These are phyloP conservation scores for Sebastes schlegelii DNA, from an alignment of 2,113 vertebrate species.

Conservation along the genomic window DNA sequence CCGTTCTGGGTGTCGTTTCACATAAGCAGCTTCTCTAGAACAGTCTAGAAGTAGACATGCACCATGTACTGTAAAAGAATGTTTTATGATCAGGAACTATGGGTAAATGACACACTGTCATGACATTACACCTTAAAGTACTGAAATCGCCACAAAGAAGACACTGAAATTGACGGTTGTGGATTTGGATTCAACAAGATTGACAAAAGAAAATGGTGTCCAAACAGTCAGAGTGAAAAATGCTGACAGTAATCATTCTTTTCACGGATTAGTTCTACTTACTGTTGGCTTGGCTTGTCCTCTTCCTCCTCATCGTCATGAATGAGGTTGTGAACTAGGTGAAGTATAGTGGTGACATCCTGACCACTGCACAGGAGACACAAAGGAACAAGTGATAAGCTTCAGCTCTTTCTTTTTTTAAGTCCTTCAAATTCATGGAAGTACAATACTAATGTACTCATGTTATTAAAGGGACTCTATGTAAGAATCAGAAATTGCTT, in stretches of 20 bases:
- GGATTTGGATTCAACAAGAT: not conserved
- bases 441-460: too few relatives aligned
- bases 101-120: too few relatives aligned
- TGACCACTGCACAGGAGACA: conserved; percentile 87
- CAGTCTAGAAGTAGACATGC: too few relatives aligned
- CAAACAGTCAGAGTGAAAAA: not conserved
- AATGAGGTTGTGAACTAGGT: conserved; percentile 94
- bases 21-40: not conserved
- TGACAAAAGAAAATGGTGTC: not conserved
- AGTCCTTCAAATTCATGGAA: not conserved
- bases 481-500: too few relatives aligned
- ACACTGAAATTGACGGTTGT: not conserved
- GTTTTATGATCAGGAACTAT: not conserved
- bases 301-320: conserved; percentile 90
- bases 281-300: conserved; percentile 86
- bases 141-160: not conserved
- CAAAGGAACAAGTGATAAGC: not conserved
- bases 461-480: too few relatives aligned
- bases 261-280: conserved; percentile 30
- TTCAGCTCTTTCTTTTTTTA: not conserved
- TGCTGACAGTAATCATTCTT: not conserved
- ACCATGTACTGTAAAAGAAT: too few relatives aligned
- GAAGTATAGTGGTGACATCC: conserved; percentile 91
- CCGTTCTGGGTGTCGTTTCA: not conserved
- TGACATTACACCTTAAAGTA: not conserved